phyloP scores from a whole-genome alignment of 92 coral and sea anemone genomes.

The Phenganax marumi region DNA sequence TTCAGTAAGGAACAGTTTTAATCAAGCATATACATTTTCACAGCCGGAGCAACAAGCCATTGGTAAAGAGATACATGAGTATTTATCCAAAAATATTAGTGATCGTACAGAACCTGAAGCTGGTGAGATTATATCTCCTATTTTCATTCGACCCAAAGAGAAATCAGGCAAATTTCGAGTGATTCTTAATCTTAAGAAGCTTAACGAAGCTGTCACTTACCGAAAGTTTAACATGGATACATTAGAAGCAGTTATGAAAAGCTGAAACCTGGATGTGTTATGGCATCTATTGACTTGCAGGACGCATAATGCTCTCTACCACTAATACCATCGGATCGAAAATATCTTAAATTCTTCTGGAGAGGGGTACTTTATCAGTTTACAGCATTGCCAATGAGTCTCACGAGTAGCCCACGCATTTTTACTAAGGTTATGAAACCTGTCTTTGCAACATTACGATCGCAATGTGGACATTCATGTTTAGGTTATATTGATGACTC shows the following conservation, averaged over 20 bases:
- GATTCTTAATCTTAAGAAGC: conserved; percentile 50
- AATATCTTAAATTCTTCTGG: no score
- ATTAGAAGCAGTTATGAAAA: conserved; percentile 53
- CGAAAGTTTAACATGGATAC: conserved; percentile 56
- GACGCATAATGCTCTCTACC: no score
- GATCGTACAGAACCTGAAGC: no score
- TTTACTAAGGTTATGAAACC: no score
- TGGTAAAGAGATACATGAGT: conserved; percentile 46
- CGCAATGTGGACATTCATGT: no score
- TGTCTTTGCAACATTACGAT: no score
- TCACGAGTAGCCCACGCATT: no score
- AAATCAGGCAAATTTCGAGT: conserved; percentile 57
- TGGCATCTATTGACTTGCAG: conserved; percentile 55
- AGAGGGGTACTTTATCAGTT: no score
- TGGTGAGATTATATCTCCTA: no score
- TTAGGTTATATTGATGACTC: no score
- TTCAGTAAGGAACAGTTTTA: background rate
- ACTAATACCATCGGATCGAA: no score
- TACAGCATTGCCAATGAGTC: no score
- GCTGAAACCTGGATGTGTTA: conserved; percentile 27
- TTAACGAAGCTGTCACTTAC: conserved; percentile 52
- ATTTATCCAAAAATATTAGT: conserved; percentile 48
- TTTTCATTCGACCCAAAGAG: conserved; percentile 48
- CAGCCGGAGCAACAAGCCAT: conserved; percentile 49
- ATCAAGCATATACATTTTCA: conserved; percentile 14